These are phyloP conservation scores for Chelon labrosus DNA, from an alignment of 2,797 vertebrate species.

Conservation along the genomic window DNA sequence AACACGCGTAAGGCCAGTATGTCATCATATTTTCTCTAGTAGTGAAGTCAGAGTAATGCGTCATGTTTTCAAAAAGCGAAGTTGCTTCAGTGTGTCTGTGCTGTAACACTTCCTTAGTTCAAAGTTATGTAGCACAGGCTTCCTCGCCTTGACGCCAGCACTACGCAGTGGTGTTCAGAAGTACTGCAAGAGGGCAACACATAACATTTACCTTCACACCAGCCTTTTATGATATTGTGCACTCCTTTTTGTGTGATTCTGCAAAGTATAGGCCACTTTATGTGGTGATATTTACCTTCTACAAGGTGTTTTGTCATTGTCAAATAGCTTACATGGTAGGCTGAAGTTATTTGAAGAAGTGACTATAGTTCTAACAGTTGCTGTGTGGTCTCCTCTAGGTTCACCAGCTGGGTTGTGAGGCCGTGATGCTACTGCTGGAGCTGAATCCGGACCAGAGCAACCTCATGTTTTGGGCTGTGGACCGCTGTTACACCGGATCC, in stretches of 20 bases:
- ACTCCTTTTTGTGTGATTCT: not conserved
- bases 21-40: not conserved
- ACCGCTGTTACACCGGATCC: slow-evolving; percentile 98
- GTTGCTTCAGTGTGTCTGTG: not conserved
- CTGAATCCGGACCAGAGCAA: slow-evolving; percentile 99
- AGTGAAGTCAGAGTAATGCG: not conserved
- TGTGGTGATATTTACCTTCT: not conserved
- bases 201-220: not conserved
- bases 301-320: not conserved
- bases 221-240: too few relatives aligned
- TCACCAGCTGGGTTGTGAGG: slow-evolving; percentile 97
- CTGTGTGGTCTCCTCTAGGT: slow-evolving; percentile 82
- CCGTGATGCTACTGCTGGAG: slow-evolving; percentile 96
- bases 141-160: slow-evolving; percentile 1
- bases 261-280: not conserved
- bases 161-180: slow-evolving; percentile 29
- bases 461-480: slow-evolving; percentile 99
- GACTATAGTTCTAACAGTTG: not conserved
- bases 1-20: not conserved
- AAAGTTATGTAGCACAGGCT: slow-evolving; percentile 7
- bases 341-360: not conserved
- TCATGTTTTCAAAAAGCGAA: not conserved
- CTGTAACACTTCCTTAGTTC: slow-evolving; percentile 1
- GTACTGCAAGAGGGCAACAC: slow-evolving; percentile 17
- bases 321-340: too few relatives aligned